These are phyloP conservation scores for Cyprinella venusta DNA, from an alignment of 2,797 vertebrate species.

Conservation along the genomic window DNA sequence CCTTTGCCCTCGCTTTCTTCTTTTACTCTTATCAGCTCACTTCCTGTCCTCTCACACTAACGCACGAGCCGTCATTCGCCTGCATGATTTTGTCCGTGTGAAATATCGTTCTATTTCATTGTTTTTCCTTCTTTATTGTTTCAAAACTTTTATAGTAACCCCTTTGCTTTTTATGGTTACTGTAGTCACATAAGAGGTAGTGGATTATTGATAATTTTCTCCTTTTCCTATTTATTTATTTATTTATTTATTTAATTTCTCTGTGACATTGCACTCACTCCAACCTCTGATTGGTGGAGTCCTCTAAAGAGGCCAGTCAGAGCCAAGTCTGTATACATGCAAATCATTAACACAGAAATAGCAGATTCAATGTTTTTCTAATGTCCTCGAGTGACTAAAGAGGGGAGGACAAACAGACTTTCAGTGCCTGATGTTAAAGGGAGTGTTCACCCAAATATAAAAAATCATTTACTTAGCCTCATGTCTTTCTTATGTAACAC, in stretches of 20 bases:
- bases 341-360: conserved; percentile 51
- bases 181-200: conserved; percentile 59
- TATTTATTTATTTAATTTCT: conserved; percentile 16
- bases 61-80: conserved; percentile 34
- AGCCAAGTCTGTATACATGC: conserved; percentile 40
- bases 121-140: conserved; percentile 55
- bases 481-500: not conserved
- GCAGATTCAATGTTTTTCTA: conserved; percentile 29
- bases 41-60: conserved; percentile 40
- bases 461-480: not conserved
- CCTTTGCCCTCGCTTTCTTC: conserved; percentile 5
- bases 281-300: conserved; percentile 46
- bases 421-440: conserved; percentile 20
- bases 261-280: conserved; percentile 60
- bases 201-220: conserved; percentile 58
- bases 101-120: conserved; percentile 26
- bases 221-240: conserved; percentile 41
- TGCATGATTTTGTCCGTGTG: conserved; percentile 57
- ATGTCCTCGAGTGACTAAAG: not conserved
- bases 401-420: conserved; percentile 42
- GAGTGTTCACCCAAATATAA: conserved; percentile 10
- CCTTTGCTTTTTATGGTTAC: conserved; percentile 57
- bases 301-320: conserved; percentile 58
- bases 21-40: conserved; percentile 16
- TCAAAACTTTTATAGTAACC: conserved; percentile 57